Conservation (phyloP, 2,888 invertebrate genomes). For the Ectemnius lituratus region DNA sequence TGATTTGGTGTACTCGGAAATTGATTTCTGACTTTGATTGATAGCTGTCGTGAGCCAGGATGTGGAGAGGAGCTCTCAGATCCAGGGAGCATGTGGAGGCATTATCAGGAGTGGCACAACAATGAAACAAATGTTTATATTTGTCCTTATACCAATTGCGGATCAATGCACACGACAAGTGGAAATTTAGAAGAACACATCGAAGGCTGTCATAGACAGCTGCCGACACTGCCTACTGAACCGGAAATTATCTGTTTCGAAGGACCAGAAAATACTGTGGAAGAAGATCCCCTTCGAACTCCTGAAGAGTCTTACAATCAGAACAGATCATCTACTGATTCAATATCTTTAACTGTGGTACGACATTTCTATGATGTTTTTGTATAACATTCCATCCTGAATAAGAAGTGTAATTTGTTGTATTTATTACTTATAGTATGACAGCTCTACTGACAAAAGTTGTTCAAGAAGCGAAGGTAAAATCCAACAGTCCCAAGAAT, state of each 20-base stretch:
- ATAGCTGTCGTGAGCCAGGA: constrained; percentile 75
- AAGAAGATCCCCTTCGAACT: constrained; percentile 63
- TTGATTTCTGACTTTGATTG: neutral
- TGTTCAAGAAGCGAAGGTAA: constrained; percentile 54
- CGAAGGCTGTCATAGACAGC: constrained; percentile 73
- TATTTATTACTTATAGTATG: constrained; percentile 30
- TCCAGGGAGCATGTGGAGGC: constrained; percentile 77
- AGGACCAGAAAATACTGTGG: constrained; percentile 69
- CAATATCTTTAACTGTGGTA: neutral
- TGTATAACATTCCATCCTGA: no score
- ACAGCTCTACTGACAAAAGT: constrained; percentile 36
- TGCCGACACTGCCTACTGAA: constrained; percentile 71
- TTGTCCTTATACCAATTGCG: constrained; percentile 75
- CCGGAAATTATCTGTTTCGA: constrained; percentile 74
- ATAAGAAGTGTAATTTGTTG: neutral
- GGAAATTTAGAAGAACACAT: constrained; percentile 75
- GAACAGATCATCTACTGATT: constrained; percentile 30
- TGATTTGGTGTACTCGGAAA: neutral
- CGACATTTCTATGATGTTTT: no score
- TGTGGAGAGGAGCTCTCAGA: constrained; percentile 75
- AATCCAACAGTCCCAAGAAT: constrained; percentile 56
- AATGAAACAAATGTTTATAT: constrained; percentile 73
- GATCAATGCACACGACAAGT: constrained; percentile 70
- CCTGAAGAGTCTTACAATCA: constrained; percentile 54
- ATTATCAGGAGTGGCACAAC: constrained; percentile 76